A percentile compares a stretch with the other conserved stretches of the same genome.
Conservation (phyloP, 2,113 vertebrate genomes). For the Pardalotus punctatus region DNA sequence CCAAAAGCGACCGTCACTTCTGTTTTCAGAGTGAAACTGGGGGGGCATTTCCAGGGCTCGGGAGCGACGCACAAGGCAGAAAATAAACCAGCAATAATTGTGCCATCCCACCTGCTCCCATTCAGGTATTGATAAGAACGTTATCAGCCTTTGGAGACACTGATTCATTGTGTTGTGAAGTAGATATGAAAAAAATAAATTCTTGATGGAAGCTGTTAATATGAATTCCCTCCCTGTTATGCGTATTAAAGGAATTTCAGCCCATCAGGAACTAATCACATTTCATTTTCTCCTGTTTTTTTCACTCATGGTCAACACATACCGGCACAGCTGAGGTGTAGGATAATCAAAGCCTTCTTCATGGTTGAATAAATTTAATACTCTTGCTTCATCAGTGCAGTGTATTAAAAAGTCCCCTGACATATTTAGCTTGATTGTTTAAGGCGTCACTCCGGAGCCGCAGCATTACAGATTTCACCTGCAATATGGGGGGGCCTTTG, state of each 20-base stretch:
- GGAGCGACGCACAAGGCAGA: neutral
- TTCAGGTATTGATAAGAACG: constrained; percentile 40
- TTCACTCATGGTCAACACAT: constrained; percentile 66
- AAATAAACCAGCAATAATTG: neutral
- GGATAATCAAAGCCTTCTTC: constrained; percentile 76
- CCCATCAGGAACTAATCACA: constrained; percentile 75
- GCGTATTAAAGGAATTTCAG: constrained; percentile 67
- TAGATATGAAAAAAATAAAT: neutral
- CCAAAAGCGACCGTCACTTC: fast-evolving
- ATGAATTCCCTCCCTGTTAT: constrained; percentile 47
- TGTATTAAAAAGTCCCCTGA: constrained; percentile 72
- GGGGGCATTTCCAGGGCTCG: neutral
- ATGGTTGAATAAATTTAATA: constrained; percentile 76
- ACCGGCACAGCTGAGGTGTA: constrained; percentile 59
- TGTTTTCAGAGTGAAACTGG: neutral
- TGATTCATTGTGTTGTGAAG: constrained; percentile 29
- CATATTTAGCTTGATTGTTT: constrained; percentile 73
- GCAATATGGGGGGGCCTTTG: neutral
- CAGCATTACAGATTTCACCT: constrained; percentile 57
- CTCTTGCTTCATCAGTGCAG: constrained; percentile 66
- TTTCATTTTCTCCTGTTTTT: constrained; percentile 67
- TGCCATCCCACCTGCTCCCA: constrained; percentile 1
- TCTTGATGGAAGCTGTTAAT: constrained; percentile 48
- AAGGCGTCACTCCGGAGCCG: constrained; percentile 57
- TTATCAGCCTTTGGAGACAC: constrained; percentile 33